Evolutionary conservation across 1,140 invertebrate genomes (phyloP).

Genomic region (Phthorimaea operculella): DNA sequence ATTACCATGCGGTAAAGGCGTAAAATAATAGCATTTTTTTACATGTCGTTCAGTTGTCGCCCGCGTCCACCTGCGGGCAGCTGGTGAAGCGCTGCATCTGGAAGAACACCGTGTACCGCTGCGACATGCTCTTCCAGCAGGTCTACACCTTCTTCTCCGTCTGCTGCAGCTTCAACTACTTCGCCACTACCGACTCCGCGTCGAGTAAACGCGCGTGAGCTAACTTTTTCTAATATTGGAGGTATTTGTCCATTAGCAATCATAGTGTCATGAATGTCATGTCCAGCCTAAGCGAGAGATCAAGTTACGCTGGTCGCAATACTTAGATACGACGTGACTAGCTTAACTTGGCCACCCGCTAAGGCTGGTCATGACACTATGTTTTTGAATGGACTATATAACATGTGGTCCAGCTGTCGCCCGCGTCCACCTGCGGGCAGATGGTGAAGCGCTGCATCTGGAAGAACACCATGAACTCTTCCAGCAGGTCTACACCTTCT

Average conservation of each 20-base stretch:
- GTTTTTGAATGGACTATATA: too few relatives aligned
- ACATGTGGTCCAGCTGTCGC: slow-evolving; percentile 31
- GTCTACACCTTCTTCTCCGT: slow-evolving; percentile 67
- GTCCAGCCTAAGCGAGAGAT: too few relatives aligned
- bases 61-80: slow-evolving; percentile 65
- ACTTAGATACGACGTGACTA: too few relatives aligned
- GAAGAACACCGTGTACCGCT: slow-evolving; percentile 71
- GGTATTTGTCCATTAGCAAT: too few relatives aligned
- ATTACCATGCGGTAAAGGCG: too few relatives aligned
- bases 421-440: slow-evolving; percentile 65
- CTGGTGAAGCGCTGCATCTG: slow-evolving; percentile 72
- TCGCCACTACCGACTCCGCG: slow-evolving; percentile 23
- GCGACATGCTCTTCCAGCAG: slow-evolving; percentile 70
- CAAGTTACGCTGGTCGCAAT: too few relatives aligned
- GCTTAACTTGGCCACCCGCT: too few relatives aligned
- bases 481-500: slow-evolving; percentile 63
- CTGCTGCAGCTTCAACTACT: slow-evolving; percentile 77
- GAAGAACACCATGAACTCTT: slow-evolving; percentile 73
- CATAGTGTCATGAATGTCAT: too few relatives aligned
- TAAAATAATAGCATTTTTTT: too few relatives aligned
- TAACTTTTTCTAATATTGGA: background rate
- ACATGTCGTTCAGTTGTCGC: slow-evolving; percentile 31
- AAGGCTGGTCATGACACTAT: too few relatives aligned
- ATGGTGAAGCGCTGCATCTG: slow-evolving; percentile 72
- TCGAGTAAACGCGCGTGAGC: too few relatives aligned